Base-by-base conservation (phyloP, 2,797 vertebrate genomes). In the Chaetophractus vellerosus region DNA sequence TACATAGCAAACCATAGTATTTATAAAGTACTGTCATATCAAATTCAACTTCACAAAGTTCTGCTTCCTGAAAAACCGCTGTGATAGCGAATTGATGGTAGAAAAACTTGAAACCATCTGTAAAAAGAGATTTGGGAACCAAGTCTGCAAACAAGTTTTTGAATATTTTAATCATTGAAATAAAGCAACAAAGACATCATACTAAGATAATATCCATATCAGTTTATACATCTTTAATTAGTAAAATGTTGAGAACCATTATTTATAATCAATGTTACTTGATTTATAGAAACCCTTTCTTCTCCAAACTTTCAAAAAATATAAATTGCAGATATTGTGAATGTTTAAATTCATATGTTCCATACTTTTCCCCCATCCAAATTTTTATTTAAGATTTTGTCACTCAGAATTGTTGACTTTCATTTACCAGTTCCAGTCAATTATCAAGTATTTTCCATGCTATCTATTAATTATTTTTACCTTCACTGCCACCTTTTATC, bases 181-280 rank as follows among this genome's bases (percentile, higher is more conserved):
- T 66, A 84, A 41, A 91, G 21, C 59, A 84, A 84, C 10, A 76
- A 76, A 84, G 36, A 59, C n/a, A 88, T 64, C 15, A 71, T 41
- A 68, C 36, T n/a, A 57, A 55, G 18, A 55, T 18, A 79, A 89
- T n/a, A 68, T 63, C 5, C 24, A 75, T 26, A 66, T 10, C 16
- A 45, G 33, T 64, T 76, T 66, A 66, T 3, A 45, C 5, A 41
- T 41, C 5, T 66, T 75, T 75, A 45, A 28, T 72, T 78, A 81
- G 48, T 91, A 74, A 52, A 19, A 90, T 91, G 57, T 74, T 91
- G 48, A 72, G 61, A 72, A 15, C 28, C 38, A 45, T 38, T 36
- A 48, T 48, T 52, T 38, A 50, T 64, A 83, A 24, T 74, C 9
- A 38, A 18, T 91, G 21, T 75, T 9, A 24, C 15, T 45, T 26